These are phyloP conservation scores for Pomatostomus ruficeps DNA, from an alignment of 2,113 vertebrate species.

Conservation along the genomic window DNA sequence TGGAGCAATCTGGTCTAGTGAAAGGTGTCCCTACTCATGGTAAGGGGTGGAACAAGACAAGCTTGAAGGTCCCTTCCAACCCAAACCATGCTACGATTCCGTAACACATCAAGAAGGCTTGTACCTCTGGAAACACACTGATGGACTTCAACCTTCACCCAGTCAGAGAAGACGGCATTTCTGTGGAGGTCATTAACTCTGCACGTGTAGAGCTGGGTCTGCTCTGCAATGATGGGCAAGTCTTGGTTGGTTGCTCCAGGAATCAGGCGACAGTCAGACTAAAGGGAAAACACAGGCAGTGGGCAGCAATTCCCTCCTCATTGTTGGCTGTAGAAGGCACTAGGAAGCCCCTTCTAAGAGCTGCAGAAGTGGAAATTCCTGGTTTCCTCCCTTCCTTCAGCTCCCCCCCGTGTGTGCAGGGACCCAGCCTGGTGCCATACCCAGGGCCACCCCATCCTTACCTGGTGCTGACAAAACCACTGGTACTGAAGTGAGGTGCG, in stretches of 20 bases:
- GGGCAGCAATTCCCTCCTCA: neutral
- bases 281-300: neutral
- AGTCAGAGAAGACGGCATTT: constrained; percentile 73
- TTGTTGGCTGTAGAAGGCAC: neutral
- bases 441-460: neutral
- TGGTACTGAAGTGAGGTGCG: constrained; percentile 73
- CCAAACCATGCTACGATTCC: neutral
- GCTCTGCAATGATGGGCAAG: constrained; percentile 67
- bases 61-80: neutral
- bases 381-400: neutral
- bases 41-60: neutral
- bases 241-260: constrained; percentile 69
- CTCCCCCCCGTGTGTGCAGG: fast-evolving
- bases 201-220: constrained; percentile 75
- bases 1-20: neutral
- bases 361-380: neutral
- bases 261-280: constrained; percentile 60
- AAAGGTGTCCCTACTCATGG: neutral
- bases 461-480: constrained; percentile 80
- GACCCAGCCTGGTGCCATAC: neutral
- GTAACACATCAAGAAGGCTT: neutral
- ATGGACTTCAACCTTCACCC: constrained; percentile 82
- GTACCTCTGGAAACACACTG: constrained; percentile 54
- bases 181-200: constrained; percentile 73
- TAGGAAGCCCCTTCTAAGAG: neutral